phyloP scores from a whole-genome alignment of 2,888 invertebrate species.

The Tachina lurida region DNA sequence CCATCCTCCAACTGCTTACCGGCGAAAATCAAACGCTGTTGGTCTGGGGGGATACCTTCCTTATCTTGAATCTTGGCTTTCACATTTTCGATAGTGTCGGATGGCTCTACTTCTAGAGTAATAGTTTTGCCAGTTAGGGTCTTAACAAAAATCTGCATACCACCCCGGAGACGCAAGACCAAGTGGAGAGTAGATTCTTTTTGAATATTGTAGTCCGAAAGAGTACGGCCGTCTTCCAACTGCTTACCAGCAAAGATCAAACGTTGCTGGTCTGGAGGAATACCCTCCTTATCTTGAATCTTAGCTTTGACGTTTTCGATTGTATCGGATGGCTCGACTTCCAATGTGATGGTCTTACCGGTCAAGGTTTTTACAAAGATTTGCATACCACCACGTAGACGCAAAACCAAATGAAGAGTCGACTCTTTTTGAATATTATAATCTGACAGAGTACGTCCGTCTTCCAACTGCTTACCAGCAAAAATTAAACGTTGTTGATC shows the following conservation, averaged over 20 bases:
- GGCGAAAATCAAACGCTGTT: conserved; percentile 73
- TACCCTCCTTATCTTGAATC: conserved; percentile 80
- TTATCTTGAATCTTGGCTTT: conserved; percentile 74
- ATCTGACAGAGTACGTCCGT: conserved; percentile 73
- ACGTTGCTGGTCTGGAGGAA: conserved; percentile 80
- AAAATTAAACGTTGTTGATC: conserved; percentile 73
- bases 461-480: conserved; percentile 72
- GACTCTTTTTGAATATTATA: conserved; percentile 73
- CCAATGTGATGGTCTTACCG: conserved; percentile 73
- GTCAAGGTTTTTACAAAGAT: conserved; percentile 73
- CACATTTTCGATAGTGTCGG: conserved; percentile 72
- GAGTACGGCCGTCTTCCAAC: conserved; percentile 79
- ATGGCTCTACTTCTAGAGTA: conserved; percentile 73
- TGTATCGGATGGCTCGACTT: conserved; percentile 74
- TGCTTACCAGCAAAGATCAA: conserved; percentile 80
- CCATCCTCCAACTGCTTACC: conserved; percentile 74
- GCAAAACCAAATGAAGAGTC: conserved; percentile 72
- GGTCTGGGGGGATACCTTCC: conserved; percentile 74
- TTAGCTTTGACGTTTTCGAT: conserved; percentile 79
- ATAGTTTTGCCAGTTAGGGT: conserved; percentile 73
- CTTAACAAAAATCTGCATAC: conserved; percentile 74
- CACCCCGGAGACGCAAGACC: conserved; percentile 73
- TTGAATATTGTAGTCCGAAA: conserved; percentile 75
- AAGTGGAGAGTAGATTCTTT: conserved; percentile 73
- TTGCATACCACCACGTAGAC: conserved; percentile 73